A percentile compares a stretch with the other conserved stretches of the same genome.
These are phyloP conservation scores for Tragelaphus imberbis DNA, from an alignment of 2,113 vertebrate genomes.

Conservation along the genomic window DNA sequence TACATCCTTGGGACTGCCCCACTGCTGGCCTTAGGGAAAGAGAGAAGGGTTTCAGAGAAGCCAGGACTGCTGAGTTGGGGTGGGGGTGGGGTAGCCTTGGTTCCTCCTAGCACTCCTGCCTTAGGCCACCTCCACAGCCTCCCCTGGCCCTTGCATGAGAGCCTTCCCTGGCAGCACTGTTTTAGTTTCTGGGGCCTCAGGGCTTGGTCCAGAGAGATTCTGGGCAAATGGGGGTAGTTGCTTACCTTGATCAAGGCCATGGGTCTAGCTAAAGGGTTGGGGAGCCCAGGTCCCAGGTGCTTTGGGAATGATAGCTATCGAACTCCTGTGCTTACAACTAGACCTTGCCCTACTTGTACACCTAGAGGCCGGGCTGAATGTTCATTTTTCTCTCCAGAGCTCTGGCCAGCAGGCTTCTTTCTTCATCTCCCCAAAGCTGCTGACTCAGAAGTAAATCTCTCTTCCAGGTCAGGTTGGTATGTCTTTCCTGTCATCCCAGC, in stretches of 20 bases:
- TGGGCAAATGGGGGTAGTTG: not conserved
- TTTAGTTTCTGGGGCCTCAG: not conserved
- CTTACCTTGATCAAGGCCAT: not conserved
- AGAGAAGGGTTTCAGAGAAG: not conserved
- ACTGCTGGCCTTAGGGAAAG: not conserved
- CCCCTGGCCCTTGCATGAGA: not conserved
- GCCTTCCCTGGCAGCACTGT: not conserved
- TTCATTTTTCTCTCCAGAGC: not conserved
- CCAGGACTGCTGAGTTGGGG: not conserved
- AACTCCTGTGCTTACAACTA: not conserved
- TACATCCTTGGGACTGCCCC: not conserved
- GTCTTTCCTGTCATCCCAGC: not conserved
- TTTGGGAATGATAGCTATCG: not conserved
- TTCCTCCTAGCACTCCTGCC: not conserved
- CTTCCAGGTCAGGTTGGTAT: not conserved
- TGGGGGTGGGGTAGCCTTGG: not conserved
- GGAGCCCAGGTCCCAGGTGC: not conserved
- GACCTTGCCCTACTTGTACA: not conserved
- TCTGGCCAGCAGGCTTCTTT: not conserved
- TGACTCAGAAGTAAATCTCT: conserved; percentile 7
- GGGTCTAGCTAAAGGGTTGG: not conserved
- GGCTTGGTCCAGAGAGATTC: not conserved
- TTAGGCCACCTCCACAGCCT: not conserved
- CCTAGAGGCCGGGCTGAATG: not conserved
- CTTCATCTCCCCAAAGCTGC: not conserved